Percentiles rank a stretch among this genome's conserved stretches.
These are phyloP conservation scores for Drosophila oshimai DNA, from an alignment of 1,140 invertebrate genomes.

Conservation along the genomic window DNA sequence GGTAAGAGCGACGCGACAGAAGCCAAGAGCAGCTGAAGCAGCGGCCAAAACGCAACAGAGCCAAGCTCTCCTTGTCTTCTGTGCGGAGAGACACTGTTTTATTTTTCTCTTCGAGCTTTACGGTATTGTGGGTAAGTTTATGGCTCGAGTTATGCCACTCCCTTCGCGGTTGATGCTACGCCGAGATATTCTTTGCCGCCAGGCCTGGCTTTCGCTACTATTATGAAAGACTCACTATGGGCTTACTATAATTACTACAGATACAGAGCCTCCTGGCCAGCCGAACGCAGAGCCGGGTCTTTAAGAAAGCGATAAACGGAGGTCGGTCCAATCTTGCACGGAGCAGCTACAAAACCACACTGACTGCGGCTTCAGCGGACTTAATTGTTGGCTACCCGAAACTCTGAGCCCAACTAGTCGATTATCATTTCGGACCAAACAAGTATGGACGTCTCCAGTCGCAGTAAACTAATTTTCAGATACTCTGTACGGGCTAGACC, in stretches of 20 bases:
- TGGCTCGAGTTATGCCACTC: not conserved
- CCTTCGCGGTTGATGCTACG: slow-evolving; percentile 9
- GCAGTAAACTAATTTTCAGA: slow-evolving; percentile 24
- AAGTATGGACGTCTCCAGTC: slow-evolving; percentile 5
- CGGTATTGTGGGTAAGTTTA: slow-evolving; percentile 55
- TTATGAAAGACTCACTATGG: slow-evolving; percentile 38
- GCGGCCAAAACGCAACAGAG: slow-evolving; percentile 1
- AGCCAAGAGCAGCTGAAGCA: slow-evolving; percentile 8
- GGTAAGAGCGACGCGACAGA: not conserved
- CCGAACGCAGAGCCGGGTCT: not conserved
- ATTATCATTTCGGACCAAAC: slow-evolving; percentile 34
- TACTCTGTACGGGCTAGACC: slow-evolving; percentile 4
- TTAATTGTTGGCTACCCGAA: slow-evolving; percentile 34
- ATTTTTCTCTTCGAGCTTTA: slow-evolving; percentile 30
- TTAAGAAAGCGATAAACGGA: slow-evolving; percentile 11
- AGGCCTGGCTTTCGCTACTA: slow-evolving; percentile 24
- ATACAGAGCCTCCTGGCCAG: no score
- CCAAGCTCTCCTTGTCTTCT: not conserved
- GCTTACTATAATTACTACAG: slow-evolving; percentile 29
- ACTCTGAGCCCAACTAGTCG: slow-evolving; percentile 27
- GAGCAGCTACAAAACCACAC: slow-evolving; percentile 20
- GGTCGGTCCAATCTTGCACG: not conserved
- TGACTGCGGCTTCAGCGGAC: slow-evolving; percentile 19
- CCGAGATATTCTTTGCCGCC: slow-evolving; percentile 24
- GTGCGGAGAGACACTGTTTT: slow-evolving; percentile 9